A percentile compares a stretch with the other conserved stretches of the same genome.
These are phyloP conservation scores for Artemia sp. DNA, from an alignment of 2,888 invertebrate species.

Conservation along the genomic window DNA sequence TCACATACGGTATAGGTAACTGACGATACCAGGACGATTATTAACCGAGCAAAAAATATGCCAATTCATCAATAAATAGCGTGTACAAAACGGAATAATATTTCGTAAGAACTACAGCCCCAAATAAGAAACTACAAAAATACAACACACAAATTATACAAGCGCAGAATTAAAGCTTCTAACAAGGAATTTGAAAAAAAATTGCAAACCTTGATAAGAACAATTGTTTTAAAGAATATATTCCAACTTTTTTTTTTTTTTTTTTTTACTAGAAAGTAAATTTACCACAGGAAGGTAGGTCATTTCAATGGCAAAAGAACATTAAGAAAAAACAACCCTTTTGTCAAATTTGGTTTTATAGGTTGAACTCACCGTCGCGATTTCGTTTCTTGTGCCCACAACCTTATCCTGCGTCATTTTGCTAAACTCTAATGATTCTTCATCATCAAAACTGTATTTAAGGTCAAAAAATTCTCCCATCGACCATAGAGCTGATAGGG, in stretches of 20 bases:
- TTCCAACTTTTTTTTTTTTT: conserved; percentile 18
- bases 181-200: no score
- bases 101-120: no score
- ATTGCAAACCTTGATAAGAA: no score
- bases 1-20: no score
- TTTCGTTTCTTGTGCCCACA: conserved; percentile 69
- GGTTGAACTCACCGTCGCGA: conserved; percentile 45
- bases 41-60: no score
- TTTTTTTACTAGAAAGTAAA: conserved; percentile 24
- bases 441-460: conserved; percentile 48
- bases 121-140: no score
- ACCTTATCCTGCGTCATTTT: conserved; percentile 66
- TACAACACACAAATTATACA: no score
- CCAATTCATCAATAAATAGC: no score
- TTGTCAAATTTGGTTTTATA: conserved; percentile 3
- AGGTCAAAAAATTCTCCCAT: conserved; percentile 40
- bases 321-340: conserved; percentile 3
- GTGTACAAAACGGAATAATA: no score
- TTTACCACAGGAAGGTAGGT: background rate
- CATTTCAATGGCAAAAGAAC: background rate
- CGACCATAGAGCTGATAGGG: conserved; percentile 59
- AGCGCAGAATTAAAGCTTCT: no score
- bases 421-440: conserved; percentile 80
- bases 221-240: no score
- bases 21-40: no score